Conservation (phyloP, 2,113 vertebrate species). For the Holacanthus passer region DNA sequence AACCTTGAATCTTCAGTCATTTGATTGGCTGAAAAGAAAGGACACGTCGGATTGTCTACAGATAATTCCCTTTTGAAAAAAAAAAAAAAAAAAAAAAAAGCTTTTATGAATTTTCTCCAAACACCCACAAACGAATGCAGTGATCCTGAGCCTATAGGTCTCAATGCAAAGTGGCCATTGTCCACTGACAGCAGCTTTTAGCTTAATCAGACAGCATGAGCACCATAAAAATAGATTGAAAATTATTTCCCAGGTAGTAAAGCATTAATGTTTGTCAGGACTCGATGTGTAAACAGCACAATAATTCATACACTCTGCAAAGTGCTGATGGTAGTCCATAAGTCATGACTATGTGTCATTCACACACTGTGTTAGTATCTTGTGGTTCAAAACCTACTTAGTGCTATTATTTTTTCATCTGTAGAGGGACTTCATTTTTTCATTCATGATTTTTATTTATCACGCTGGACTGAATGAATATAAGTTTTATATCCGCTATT, state of each 20-base stretch:
- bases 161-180: conserved; percentile 40
- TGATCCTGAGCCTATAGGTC: conserved; percentile 5
- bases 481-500: too few relatives aligned
- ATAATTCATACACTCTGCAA: conserved; percentile 73
- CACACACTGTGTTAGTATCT: conserved; percentile 45
- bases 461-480: background rate
- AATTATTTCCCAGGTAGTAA: conserved; percentile 79
- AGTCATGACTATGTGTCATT: conserved; percentile 67
- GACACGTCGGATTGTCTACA: too few relatives aligned
- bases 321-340: conserved; percentile 69
- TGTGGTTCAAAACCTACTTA: conserved; percentile 65
- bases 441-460: conserved; percentile 56
- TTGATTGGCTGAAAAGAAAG: too few relatives aligned
- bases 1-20: too few relatives aligned
- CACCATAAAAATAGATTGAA: conserved; percentile 75
- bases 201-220: conserved; percentile 80
- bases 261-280: conserved; percentile 78
- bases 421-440: too few relatives aligned
- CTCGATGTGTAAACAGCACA: conserved; percentile 75
- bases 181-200: conserved; percentile 80
- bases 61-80: too few relatives aligned
- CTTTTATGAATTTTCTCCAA: too few relatives aligned
- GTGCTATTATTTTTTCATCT: conserved; percentile 65
- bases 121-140: too few relatives aligned
- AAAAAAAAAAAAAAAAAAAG: too few relatives aligned